Conservation (phyloP, 2,113 vertebrate genomes). For the Rallus limicola region DNA sequence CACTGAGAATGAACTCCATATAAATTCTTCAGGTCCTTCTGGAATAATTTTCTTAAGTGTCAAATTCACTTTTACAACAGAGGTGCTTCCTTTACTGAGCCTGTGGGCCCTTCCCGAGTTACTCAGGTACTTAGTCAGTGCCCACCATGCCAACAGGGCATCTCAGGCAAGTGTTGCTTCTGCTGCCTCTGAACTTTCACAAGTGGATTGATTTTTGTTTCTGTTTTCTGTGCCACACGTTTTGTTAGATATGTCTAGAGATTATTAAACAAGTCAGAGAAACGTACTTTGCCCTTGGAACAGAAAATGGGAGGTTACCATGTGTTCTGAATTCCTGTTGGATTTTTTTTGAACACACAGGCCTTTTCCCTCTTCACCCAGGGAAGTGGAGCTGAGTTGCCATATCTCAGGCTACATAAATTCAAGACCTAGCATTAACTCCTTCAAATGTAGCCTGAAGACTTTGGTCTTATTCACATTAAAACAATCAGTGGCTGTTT, state of each 20-base stretch:
- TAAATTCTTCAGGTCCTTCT: not conserved
- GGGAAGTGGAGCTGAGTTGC: not conserved
- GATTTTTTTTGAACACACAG: not conserved
- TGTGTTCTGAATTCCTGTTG: not conserved
- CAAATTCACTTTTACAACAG: not conserved
- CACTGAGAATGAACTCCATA: not conserved
- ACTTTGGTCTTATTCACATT: not conserved
- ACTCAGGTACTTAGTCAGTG: not conserved
- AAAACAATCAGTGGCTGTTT: not conserved
- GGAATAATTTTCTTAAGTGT: not conserved
- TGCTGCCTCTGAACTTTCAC: not conserved
- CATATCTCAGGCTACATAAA: accelerated
- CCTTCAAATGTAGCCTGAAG: not conserved
- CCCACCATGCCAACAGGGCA: not conserved
- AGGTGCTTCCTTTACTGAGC: not conserved
- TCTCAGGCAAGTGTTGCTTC: not conserved
- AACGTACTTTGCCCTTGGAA: not conserved
- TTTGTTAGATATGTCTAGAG: not conserved
- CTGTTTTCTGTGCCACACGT: not conserved
- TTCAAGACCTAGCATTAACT: not conserved
- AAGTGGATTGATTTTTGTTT: not conserved
- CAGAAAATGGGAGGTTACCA: not conserved
- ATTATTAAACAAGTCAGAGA: not conserved
- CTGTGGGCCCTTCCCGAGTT: not conserved
- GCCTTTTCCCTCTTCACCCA: not conserved